Base-by-base conservation (phyloP, 2,888 invertebrate species). In the Cecidostiba fungosa region DNA sequence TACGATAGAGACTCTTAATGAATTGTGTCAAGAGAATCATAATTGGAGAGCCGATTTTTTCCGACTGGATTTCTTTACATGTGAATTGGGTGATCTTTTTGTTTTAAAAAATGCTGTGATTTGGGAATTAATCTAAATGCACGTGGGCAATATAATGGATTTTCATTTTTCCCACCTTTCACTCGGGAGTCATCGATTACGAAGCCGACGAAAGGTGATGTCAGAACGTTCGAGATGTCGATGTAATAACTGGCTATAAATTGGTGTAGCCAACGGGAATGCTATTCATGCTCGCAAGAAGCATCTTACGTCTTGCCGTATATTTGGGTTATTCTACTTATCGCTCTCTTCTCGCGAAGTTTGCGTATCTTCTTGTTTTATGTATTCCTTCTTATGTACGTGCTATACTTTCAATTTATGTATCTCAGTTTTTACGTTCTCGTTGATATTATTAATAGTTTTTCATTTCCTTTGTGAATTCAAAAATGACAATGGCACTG, bases 1-100 rank as follows among this genome's bases (percentile, higher is more conserved):
- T 82, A 76, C 69, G 82, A 69, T 82, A 76, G 19, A 19, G 50
- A 16, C 59, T 83, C 83, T 77, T 77, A 72, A 77, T 77, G 43
- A 83, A 83, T 43, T 59, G 39, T 70, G 83, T 77, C 77, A 83
- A 83, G 77, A 82, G 72, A 43, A 70, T 32, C 32, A 19, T 32
- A 69, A 32, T 19, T 54, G 72, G 39, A 39, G 72, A 29, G 29
- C n/a, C 10, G 72, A 19, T 26, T 26, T 69, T 29, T 26, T 32
- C 66, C 16, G 26, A 26, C 8, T 29, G 54, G 23, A 26, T 26
- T 78, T 39, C 26, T 66, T 26, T n/a, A n/a, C n/a, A 26, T 26
- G 29, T 12, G 6, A 36, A 14, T 12, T 10, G 3, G 29, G 3
- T 0, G 8, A 12, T 26, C 29, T 66, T 29, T 26, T 29, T 5